Evolutionary conservation across 1,140 invertebrate species (phyloP).

Genomic region (Lethrus apterus): DNA sequence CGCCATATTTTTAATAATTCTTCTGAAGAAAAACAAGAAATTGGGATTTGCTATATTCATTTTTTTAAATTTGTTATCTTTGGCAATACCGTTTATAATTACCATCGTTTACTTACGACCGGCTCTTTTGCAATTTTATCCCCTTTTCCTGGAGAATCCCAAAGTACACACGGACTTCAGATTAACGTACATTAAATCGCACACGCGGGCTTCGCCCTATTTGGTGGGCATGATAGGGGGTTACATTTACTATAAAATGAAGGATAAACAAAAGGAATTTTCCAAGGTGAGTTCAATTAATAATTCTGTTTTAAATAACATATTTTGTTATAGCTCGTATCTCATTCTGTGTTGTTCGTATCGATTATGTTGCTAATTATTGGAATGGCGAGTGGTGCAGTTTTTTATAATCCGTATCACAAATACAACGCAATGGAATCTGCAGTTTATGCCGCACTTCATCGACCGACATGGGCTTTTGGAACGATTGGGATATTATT

Average conservation of each 20-base stretch:
- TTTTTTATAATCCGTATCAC: conserved; percentile 42
- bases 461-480: conserved; percentile 49
- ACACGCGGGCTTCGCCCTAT: conserved; percentile 47
- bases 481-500: conserved; percentile 48
- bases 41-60: conserved; percentile 24
- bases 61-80: conserved; percentile 25
- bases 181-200: conserved; percentile 47
- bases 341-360: conserved; percentile 13
- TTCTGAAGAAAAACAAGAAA: conserved; percentile 42
- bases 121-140: conserved; percentile 45
- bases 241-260: conserved; percentile 40
- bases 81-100: conserved; percentile 42
- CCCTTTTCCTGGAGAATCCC: conserved; percentile 45
- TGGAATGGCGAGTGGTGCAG: conserved; percentile 37
- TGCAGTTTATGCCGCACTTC: conserved; percentile 50
- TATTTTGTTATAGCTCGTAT: conserved; percentile 16
- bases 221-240: conserved; percentile 48
- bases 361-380: conserved; percentile 34
- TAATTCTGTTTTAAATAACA: conserved; percentile 1
- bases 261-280: conserved; percentile 32
- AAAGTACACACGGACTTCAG: conserved; percentile 43
- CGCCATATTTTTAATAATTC: conserved; percentile 49
- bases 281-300: conserved; percentile 36
- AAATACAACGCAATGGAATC: conserved; percentile 43
- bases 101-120: conserved; percentile 43